Conservation (phyloP, 2,888 invertebrate species). For the Hartigia nigra region DNA sequence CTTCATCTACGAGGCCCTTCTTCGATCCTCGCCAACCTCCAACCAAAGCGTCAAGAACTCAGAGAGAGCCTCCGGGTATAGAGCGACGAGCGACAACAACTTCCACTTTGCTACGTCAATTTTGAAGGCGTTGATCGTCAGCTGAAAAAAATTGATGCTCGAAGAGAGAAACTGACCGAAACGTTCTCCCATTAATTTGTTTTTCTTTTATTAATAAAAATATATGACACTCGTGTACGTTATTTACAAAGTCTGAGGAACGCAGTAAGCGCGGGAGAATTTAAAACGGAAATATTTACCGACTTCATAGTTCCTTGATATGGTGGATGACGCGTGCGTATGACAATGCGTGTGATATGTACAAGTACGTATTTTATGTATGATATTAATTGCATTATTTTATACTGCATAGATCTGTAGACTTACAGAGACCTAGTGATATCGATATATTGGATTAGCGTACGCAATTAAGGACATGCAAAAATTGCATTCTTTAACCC, state of each 20-base stretch:
- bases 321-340: background rate
- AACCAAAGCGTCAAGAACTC: background rate
- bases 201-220: background rate
- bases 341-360: constrained; percentile 1
- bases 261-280: background rate
- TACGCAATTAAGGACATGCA: background rate
- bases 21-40: constrained; percentile 6
- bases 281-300: background rate
- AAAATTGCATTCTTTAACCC: background rate
- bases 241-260: background rate
- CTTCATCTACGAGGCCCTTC: constrained; percentile 27
- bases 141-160: background rate
- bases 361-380: background rate
- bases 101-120: background rate
- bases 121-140: background rate
- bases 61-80: background rate
- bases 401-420: background rate
- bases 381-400: background rate
- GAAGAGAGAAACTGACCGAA: background rate
- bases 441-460: background rate
- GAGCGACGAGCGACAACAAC: background rate
- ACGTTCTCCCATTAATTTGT: background rate
- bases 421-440: background rate
- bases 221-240: background rate
- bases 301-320: background rate